phyloP scores from a whole-genome alignment of 2,888 invertebrate species.

The Siphlonurus alternatus region DNA sequence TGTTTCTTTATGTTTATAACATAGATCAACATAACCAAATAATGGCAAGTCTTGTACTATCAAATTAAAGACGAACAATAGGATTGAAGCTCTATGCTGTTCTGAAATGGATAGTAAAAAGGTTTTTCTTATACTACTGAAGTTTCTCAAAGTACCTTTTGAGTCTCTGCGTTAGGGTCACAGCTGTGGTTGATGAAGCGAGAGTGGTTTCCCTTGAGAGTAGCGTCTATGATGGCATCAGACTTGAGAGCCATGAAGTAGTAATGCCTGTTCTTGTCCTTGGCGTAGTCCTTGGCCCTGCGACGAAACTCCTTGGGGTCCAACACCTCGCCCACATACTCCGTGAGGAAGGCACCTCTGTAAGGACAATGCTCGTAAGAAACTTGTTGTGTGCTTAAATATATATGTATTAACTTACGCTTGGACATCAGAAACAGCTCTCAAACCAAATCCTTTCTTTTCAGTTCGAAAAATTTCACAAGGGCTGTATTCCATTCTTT shows the following conservation, averaged over 20 bases:
- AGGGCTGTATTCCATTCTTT: slow-evolving; percentile 66
- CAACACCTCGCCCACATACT: slow-evolving; percentile 96
- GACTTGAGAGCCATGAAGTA: slow-evolving; percentile 95
- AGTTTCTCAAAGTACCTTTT: slow-evolving; percentile 69
- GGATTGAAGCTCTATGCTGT: neutral
- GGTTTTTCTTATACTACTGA: too few species aligned
- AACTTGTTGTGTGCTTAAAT: neutral
- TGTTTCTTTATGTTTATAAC: neutral
- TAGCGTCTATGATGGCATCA: slow-evolving; percentile 92
- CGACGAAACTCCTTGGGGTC: slow-evolving; percentile 78
- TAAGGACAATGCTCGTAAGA: slow-evolving; percentile 18
- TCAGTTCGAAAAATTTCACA: slow-evolving; percentile 65
- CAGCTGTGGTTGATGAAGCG: slow-evolving; percentile 98
- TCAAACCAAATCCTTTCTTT: slow-evolving; percentile 88
- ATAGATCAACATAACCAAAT: neutral
- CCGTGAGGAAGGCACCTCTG: slow-evolving; percentile 91
- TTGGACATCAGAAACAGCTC: slow-evolving; percentile 52
- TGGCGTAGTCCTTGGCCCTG: slow-evolving; percentile 74
- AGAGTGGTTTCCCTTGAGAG: slow-evolving; percentile 86
- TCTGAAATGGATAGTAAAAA: too few species aligned
- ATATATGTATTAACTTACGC: slow-evolving; percentile 36
- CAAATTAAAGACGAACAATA: too few species aligned
- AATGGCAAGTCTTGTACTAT: too few species aligned
- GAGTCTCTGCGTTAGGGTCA: slow-evolving; percentile 96
- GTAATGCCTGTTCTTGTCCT: slow-evolving; percentile 79